Evolutionary conservation across 2,113 vertebrate species (phyloP).

Genomic region (Catharus minimus): DNA sequence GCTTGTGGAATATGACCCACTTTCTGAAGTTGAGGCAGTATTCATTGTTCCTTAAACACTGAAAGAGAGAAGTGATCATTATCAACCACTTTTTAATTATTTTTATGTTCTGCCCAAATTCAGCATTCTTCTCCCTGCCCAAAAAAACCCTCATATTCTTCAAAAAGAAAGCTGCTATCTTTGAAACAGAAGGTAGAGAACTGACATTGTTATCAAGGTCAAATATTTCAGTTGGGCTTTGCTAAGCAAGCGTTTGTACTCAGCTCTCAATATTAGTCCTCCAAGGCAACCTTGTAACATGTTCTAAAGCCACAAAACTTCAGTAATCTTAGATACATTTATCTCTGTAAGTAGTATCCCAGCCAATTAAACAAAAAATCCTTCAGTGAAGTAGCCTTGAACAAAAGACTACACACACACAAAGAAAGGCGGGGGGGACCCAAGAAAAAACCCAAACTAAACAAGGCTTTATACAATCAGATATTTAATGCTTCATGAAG

Average conservation of each 20-base stretch:
- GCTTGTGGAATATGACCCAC: constrained; percentile 49
- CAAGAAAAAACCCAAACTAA: not conserved
- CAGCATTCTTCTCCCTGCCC: not conserved
- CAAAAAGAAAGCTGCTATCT: not conserved
- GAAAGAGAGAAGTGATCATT: not conserved
- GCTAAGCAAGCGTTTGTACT: not conserved
- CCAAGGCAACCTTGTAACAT: not conserved
- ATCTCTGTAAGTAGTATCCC: not conserved
- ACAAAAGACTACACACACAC: not conserved
- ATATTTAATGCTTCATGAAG: not conserved
- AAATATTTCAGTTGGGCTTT: not conserved
- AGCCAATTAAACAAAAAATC: not conserved
- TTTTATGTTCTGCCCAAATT: not conserved
- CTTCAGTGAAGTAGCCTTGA: not conserved
- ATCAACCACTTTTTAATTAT: not conserved
- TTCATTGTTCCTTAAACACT: constrained; percentile 50
- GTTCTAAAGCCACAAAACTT: not conserved
- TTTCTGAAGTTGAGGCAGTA: constrained; percentile 35
- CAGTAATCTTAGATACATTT: rapidly evolving
- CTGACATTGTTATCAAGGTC: not conserved
- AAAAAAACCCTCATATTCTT: not conserved
- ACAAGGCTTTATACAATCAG: not conserved
- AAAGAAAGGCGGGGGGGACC: no score
- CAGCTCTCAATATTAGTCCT: not conserved
- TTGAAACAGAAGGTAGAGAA: not conserved